Conservation (phyloP, 2,113 vertebrate species). For the Lasiurus cinereus region DNA sequence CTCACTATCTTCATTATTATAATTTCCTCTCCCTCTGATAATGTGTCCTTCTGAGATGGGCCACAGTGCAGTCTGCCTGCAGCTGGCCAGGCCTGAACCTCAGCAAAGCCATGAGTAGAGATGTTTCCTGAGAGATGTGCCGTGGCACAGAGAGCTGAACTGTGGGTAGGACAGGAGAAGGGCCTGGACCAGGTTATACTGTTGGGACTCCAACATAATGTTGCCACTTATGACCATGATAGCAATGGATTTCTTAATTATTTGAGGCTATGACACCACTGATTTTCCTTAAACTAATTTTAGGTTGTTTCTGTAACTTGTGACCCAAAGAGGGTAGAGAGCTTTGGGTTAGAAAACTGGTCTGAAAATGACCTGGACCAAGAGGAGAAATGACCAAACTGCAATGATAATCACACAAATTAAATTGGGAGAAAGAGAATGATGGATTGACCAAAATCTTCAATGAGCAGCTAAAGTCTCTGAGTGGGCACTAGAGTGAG, state of each 20-base stretch:
- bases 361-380: neutral
- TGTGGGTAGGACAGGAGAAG: fast-evolving
- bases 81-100: neutral
- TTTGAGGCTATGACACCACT: no score
- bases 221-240: fast-evolving
- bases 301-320: neutral
- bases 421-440: neutral
- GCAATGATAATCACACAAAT: fast-evolving
- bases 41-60: no score
- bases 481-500: neutral
- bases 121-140: no score
- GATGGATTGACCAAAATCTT: neutral
- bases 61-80: fast-evolving
- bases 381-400: neutral
- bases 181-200: fast-evolving
- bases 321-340: neutral
- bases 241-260: neutral
- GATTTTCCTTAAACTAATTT: fast-evolving
- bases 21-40: neutral
- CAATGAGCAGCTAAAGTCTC: neutral
- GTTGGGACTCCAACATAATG: fast-evolving
- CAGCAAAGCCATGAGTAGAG: fast-evolving
- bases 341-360: fast-evolving
- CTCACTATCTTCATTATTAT: neutral
- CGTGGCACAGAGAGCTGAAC: fast-evolving